Evolutionary conservation across 2,797 vertebrate species (phyloP).

Genomic region (Coregonus suidteri): DNA sequence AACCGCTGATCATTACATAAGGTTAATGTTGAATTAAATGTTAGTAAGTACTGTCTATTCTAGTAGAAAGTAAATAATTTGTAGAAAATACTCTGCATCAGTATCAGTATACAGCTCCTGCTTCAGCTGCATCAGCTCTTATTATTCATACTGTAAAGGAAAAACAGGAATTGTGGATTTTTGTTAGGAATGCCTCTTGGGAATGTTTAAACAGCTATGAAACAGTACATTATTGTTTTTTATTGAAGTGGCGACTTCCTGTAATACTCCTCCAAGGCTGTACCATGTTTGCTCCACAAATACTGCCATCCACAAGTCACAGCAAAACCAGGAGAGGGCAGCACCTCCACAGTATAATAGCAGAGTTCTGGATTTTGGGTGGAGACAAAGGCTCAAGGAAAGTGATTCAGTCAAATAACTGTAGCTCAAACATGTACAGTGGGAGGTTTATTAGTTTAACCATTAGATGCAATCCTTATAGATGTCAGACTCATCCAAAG

Average conservation of each 20-base stretch:
- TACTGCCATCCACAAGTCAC: not conserved
- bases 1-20: too few species aligned
- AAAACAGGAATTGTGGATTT: not conserved
- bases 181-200: too few species aligned
- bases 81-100: not conserved
- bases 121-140: not conserved
- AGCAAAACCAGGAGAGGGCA: not conserved
- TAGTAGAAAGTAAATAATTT: not conserved
- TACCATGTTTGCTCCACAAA: not conserved
- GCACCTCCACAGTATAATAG: not conserved
- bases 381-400: not conserved
- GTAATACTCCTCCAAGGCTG: not conserved
- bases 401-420: not conserved
- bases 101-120: not conserved
- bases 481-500: not conserved
- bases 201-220: too few species aligned
- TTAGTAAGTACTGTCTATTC: not conserved
- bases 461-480: not conserved
- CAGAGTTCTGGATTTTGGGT: not conserved
- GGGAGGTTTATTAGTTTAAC: not conserved
- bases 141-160: not conserved
- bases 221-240: not conserved
- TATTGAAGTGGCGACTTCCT: not conserved
- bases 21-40: not conserved
- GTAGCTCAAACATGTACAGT: not conserved